These are phyloP conservation scores for Lottia scabra DNA, from an alignment of 2,888 invertebrate genomes.

Conservation along the genomic window DNA sequence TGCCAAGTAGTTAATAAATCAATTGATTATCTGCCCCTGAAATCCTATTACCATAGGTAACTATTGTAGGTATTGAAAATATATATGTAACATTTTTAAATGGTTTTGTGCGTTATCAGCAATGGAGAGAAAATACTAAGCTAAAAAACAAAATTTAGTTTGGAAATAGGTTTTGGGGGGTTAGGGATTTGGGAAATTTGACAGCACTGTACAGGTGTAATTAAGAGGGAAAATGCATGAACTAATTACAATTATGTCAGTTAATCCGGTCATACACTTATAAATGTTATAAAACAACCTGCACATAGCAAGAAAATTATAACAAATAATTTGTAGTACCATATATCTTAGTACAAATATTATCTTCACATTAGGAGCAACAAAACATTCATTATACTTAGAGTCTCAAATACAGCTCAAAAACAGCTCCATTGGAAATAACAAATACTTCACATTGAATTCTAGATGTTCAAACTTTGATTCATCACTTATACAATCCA, in stretches of 20 bases:
- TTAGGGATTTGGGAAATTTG: background rate
- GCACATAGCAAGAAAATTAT: background rate
- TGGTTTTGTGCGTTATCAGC: background rate
- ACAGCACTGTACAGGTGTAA: conserved; percentile 7
- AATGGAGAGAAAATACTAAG: conserved; percentile 1
- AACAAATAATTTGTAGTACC: background rate
- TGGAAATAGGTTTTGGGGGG: background rate
- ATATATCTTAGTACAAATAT: background rate
- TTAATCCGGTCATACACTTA: conserved; percentile 1
- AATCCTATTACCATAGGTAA: too few relatives aligned
- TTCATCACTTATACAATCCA: too few relatives aligned
- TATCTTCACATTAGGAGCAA: conserved; percentile 3
- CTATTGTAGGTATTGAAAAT: too few relatives aligned
- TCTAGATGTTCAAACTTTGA: too few relatives aligned
- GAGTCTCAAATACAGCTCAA: background rate
- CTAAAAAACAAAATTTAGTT: background rate
- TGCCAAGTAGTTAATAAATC: too few relatives aligned
- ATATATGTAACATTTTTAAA: too few relatives aligned
- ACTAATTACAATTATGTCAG: conserved; percentile 6
- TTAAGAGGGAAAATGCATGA: background rate
- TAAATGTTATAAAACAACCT: background rate
- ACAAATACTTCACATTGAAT: too few relatives aligned
- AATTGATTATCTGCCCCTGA: too few relatives aligned
- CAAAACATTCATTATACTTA: background rate
- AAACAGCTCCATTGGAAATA: background rate